Evolutionary conservation across 2,113 vertebrate genomes (phyloP), one percentile per base, ranked within the genome.

Genomic region (Myiagra hebetior): DNA sequence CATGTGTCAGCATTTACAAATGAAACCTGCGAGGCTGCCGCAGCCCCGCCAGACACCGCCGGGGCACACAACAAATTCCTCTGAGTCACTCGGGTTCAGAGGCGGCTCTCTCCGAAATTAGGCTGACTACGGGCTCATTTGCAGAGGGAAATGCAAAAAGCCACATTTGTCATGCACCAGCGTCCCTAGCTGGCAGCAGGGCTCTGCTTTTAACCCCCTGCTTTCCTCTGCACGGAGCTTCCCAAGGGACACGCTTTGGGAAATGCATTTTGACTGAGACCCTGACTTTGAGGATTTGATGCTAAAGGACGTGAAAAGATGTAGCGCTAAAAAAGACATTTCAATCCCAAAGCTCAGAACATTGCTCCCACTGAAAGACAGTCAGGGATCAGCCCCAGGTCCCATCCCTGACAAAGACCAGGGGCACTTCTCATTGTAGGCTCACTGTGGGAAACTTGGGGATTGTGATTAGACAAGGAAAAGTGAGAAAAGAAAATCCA

Each of bases 1-100:
- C 65, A 10, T 67, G 94, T 97, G 97, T 95, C 97, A 95, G 96
- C 95, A 22, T 68, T 87, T 92, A 57, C 95, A 95, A 78, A 95
- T 80, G 4, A 89, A 89, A 91, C 91, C 96, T 63, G 65, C 76
- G 46, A 62, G 42, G 55, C 94, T 87, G 93, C 88, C 20, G 70
- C 94, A 84, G 96, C 62, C 68, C 69, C 16, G 53, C 77, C 73
- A 90, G 75, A n/a, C 72, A 46, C 63, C 82, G 9, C 91, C 62
- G 17, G 11, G 17, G 6, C 35, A 7, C 76, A 3, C 3, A 46
- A 47, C 22, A 41, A 42, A 94, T 84, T 35, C 73, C 64, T 96
- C 96, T 44, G 91, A 97, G 96, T 89, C 98, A 94, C 78, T 31
- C 55, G 41, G 75, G 28, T 74, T 87, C 97, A 90, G 55, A 56